Conservation (phyloP, 2,888 invertebrate genomes). For the Cyclophora punctaria region DNA sequence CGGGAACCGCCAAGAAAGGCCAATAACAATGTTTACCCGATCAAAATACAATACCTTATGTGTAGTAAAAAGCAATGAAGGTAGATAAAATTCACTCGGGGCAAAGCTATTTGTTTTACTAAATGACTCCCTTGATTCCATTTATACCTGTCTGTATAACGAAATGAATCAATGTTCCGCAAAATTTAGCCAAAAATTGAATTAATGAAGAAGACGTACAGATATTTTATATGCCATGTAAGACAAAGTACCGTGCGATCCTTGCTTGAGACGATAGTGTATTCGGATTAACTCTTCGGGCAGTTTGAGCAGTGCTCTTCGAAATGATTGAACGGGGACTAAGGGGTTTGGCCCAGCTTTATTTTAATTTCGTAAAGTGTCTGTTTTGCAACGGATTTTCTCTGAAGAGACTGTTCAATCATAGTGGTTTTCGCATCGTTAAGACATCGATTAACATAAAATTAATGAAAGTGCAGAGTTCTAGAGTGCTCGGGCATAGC, state of each 20-base stretch:
- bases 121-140: slow-evolving; percentile 15
- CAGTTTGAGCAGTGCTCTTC: slow-evolving; percentile 56
- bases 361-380: slow-evolving; percentile 73
- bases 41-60: slow-evolving; percentile 19
- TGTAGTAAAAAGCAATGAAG: slow-evolving; percentile 16
- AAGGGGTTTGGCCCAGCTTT: slow-evolving; percentile 60
- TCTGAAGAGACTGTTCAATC: slow-evolving; percentile 39
- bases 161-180: slow-evolving; percentile 7
- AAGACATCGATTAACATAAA: slow-evolving; percentile 28
- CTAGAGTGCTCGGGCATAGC: slow-evolving; percentile 27
- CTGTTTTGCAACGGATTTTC: slow-evolving; percentile 65
- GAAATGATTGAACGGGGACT: slow-evolving; percentile 73
- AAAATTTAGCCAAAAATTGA: slow-evolving; percentile 7
- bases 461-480: slow-evolving; percentile 25
- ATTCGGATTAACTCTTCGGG: slow-evolving; percentile 52
- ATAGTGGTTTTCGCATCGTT: slow-evolving; percentile 40
- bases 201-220: not conserved
- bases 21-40: slow-evolving; percentile 20
- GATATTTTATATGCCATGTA: slow-evolving; percentile 13
- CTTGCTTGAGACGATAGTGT: slow-evolving; percentile 32
- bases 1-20: slow-evolving; percentile 17
- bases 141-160: slow-evolving; percentile 15
- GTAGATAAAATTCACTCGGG: slow-evolving; percentile 17
- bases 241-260: slow-evolving; percentile 29
- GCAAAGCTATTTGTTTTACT: slow-evolving; percentile 14